A percentile compares a stretch with the other conserved stretches of the same genome.
Conservation (phyloP, 2,888 invertebrate species). For the Chydorus sphaericus region DNA sequence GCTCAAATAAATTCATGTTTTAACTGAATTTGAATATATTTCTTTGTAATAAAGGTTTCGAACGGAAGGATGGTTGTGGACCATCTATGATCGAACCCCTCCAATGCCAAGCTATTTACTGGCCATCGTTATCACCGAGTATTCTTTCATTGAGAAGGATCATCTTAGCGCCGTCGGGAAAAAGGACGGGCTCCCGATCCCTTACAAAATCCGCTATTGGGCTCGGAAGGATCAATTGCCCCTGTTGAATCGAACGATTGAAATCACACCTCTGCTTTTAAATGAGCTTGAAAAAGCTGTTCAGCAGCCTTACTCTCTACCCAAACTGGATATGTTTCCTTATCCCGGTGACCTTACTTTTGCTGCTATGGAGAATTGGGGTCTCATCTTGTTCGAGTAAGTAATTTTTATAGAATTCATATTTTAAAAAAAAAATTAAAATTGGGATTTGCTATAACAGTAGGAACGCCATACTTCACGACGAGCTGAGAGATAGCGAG, state of each 20-base stretch:
- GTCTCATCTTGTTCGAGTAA: slow-evolving; percentile 27
- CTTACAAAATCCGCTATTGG: slow-evolving; percentile 59
- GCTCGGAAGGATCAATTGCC: slow-evolving; percentile 81
- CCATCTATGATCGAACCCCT: slow-evolving; percentile 62
- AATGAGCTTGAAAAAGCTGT: slow-evolving; percentile 92
- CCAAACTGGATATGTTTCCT: slow-evolving; percentile 91
- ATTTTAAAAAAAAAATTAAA: too few relatives aligned
- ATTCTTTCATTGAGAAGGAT: slow-evolving; percentile 74
- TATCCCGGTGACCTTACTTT: slow-evolving; percentile 79
- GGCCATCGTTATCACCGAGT: slow-evolving; percentile 87
- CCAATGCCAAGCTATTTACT: slow-evolving; percentile 92
- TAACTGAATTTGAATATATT: too few relatives aligned
- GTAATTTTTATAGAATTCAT: background rate
- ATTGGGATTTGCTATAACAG: too few relatives aligned
- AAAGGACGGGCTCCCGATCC: slow-evolving; percentile 31
- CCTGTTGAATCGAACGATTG: slow-evolving; percentile 79
- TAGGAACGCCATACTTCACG: slow-evolving; percentile 77
- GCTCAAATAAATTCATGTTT: too few relatives aligned
- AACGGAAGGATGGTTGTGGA: background rate
- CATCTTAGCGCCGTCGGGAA: slow-evolving; percentile 72
- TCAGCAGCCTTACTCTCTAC: slow-evolving; percentile 81
- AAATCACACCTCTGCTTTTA: slow-evolving; percentile 75
- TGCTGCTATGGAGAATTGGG: slow-evolving; percentile 98
- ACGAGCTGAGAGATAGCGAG: slow-evolving; percentile 76
- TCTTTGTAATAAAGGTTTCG: too few relatives aligned